These are phyloP conservation scores for Ifrita kowaldi DNA, from an alignment of 2,113 vertebrate genomes.

Conservation along the genomic window DNA sequence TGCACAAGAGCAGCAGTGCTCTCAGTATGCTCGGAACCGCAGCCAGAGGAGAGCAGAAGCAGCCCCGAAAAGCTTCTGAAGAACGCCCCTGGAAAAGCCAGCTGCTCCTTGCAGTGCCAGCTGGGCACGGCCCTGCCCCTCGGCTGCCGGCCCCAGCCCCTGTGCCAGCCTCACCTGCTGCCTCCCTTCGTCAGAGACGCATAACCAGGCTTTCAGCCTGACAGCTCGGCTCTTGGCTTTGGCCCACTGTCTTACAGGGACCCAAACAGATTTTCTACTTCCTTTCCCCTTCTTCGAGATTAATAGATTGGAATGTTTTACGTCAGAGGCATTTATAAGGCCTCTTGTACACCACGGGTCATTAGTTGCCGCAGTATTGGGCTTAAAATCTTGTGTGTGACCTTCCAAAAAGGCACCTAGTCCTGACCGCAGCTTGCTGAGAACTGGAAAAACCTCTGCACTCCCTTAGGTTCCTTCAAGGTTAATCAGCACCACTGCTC, in stretches of 20 bases:
- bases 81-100: neutral
- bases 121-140: neutral
- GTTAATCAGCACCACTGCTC: conserved; percentile 34
- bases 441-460: neutral
- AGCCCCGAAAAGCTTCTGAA: neutral
- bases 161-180: neutral
- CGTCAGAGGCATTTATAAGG: neutral
- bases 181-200: neutral
- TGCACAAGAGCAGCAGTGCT: neutral
- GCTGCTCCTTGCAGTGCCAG: neutral
- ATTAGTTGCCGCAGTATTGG: neutral
- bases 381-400: neutral
- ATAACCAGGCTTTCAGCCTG: neutral
- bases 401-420: neutral
- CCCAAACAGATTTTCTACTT: neutral
- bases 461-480: neutral
- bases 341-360: neutral
- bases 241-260: neutral
- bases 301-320: neutral
- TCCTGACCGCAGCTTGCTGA: neutral
- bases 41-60: neutral
- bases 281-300: neutral
- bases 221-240: neutral
- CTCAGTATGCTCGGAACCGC: neutral
- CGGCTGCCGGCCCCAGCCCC: neutral